Evolutionary conservation across 2,888 invertebrate species (phyloP).

Genomic region (Eremobia ochroleuca): DNA sequence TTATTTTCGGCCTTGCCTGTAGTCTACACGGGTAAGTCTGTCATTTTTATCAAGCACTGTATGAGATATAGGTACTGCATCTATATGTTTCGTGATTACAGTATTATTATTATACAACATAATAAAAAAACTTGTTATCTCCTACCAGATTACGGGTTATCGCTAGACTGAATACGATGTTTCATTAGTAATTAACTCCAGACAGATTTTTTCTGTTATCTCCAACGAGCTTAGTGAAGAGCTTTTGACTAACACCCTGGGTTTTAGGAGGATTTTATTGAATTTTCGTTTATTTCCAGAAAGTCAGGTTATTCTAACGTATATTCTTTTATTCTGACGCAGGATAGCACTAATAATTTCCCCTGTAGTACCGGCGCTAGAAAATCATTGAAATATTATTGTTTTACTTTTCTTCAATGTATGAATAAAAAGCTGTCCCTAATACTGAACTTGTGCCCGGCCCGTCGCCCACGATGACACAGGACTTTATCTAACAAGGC

Average conservation of each 20-base stretch:
- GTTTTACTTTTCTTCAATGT: not conserved
- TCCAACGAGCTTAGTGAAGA: not conserved
- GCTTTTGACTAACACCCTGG: conserved; percentile 28
- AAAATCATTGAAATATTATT: not conserved
- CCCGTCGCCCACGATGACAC: not conserved
- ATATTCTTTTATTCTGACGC: not conserved
- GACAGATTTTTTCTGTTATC: conserved; percentile 54
- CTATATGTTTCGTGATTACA: conserved; percentile 23
- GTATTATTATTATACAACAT: conserved; percentile 37
- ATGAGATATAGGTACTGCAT: conserved; percentile 3
- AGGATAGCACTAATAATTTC: not conserved
- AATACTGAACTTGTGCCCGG: not conserved
- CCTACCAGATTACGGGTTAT: conserved; percentile 52
- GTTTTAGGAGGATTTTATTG: not conserved
- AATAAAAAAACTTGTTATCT: conserved; percentile 47
- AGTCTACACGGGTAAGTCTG: not conserved
- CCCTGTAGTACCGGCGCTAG: not conserved
- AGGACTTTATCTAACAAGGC: not conserved
- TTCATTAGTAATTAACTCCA: conserved; percentile 47
- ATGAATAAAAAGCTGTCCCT: not conserved
- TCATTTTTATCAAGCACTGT: conserved; percentile 3
- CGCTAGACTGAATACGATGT: conserved; percentile 52
- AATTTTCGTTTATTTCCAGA: not conserved
- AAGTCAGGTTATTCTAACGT: too few species aligned
- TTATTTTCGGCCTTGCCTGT: not conserved